Evolutionary conservation across 2,797 vertebrate genomes (phyloP).

Genomic region (Poeciliopsis presidionis): DNA sequence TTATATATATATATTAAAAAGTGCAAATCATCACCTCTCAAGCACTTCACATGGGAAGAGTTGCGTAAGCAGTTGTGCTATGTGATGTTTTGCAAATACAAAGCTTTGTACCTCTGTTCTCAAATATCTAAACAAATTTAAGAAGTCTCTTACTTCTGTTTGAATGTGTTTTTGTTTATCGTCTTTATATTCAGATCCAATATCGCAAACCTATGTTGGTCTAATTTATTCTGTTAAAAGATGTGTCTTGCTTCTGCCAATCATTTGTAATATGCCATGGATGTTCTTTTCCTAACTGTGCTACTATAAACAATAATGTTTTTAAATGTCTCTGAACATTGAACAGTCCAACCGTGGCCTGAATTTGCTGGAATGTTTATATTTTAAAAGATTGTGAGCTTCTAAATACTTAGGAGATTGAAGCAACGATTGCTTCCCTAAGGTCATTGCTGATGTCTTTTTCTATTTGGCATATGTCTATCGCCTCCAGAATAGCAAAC

Average conservation of each 20-base stretch:
- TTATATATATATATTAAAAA: background rate
- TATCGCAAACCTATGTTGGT: background rate
- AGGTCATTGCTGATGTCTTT: background rate
- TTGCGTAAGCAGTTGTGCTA: background rate
- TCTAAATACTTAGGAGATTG: background rate
- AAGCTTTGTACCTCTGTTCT: background rate
- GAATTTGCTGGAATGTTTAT: background rate
- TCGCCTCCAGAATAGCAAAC: background rate
- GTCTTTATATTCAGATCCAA: background rate
- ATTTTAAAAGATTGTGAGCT: background rate
- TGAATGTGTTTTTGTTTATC: background rate
- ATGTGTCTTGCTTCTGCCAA: background rate
- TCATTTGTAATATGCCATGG: background rate
- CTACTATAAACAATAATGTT: background rate
- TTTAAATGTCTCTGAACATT: background rate
- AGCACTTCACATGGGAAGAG: background rate
- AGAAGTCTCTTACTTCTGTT: background rate
- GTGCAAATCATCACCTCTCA: background rate
- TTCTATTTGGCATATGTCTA: background rate
- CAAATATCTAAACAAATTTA: background rate
- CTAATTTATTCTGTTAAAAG: background rate
- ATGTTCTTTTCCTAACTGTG: background rate
- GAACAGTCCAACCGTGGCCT: background rate
- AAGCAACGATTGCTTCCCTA: background rate
- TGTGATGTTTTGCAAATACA: background rate